Evolutionary conservation across 2,888 invertebrate genomes (phyloP).

Genomic region (Erebia ligea): DNA sequence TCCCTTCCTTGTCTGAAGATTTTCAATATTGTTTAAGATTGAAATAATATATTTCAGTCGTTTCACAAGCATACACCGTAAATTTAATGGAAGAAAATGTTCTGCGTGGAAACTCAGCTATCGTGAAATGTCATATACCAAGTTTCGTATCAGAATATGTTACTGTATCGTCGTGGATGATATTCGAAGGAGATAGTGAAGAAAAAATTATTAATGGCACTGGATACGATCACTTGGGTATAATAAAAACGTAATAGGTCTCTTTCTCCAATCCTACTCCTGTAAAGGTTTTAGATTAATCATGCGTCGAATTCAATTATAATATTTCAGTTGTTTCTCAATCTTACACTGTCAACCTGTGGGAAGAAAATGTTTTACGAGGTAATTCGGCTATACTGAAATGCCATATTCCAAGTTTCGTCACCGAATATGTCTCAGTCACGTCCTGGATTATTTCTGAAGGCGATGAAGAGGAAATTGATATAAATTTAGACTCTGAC

Average conservation of each 20-base stretch:
- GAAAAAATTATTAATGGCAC: constrained; percentile 69
- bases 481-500: constrained; percentile 75
- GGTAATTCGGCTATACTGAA: constrained; percentile 95
- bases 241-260: constrained; percentile 25
- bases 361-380: constrained; percentile 95
- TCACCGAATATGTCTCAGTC: constrained; percentile 94
- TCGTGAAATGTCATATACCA: constrained; percentile 96
- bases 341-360: constrained; percentile 93
- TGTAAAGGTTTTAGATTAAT: constrained; percentile 4
- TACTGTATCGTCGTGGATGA: constrained; percentile 92
- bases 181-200: constrained; percentile 87
- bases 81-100: constrained; percentile 97
- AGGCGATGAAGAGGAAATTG: constrained; percentile 72
- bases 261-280: constrained; percentile 38
- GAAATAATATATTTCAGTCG: constrained; percentile 85
- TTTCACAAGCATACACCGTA: constrained; percentile 93
- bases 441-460: constrained; percentile 94
- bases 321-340: constrained; percentile 91
- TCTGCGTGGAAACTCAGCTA: constrained; percentile 93
- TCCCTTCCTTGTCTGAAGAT: constrained; percentile 38
- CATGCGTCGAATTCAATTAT: background rate
- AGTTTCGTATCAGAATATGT: constrained; percentile 97
- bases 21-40: constrained; percentile 17
- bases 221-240: constrained; percentile 69
- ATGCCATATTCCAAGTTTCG: constrained; percentile 97